Percentiles rank a stretch among this genome's conserved stretches.
phyloP scores from a whole-genome alignment of 2,797 vertebrate species.

The Echeneis naucrates region DNA sequence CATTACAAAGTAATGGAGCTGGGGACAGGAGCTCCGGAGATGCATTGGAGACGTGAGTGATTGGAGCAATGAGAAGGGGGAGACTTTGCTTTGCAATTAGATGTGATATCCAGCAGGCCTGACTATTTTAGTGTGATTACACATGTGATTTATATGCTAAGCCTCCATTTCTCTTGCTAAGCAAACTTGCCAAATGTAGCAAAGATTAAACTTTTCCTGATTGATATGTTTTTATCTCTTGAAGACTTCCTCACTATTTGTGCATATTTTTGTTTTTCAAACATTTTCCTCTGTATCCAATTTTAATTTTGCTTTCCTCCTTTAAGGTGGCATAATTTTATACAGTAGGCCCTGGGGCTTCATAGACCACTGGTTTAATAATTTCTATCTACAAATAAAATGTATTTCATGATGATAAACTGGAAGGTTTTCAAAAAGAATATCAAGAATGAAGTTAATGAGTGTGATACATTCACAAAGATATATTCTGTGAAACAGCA shows the following conservation, averaged over 20 bases:
- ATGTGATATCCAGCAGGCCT: conserved; percentile 53
- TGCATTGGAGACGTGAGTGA: conserved; percentile 46
- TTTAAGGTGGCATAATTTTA: conserved; percentile 1
- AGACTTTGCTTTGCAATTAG: conserved; percentile 60
- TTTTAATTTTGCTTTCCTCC: conserved; percentile 1
- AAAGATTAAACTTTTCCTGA: conserved; percentile 20
- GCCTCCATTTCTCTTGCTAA: conserved; percentile 33
- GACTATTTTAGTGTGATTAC: conserved; percentile 63
- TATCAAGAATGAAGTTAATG: neutral
- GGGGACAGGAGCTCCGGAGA: conserved; percentile 28
- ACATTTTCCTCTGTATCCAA: neutral
- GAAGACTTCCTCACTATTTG: conserved; percentile 8
- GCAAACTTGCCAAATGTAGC: conserved; percentile 41
- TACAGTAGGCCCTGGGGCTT: conserved; percentile 1
- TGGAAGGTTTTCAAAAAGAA: conserved; percentile 22
- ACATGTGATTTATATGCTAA: conserved; percentile 57
- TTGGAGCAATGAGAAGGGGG: conserved; percentile 34
- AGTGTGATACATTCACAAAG: neutral
- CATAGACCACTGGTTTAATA: neutral
- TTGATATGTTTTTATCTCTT: conserved; percentile 10
- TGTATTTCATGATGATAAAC: neutral
- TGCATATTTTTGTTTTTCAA: neutral
- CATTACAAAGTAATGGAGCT: conserved; percentile 39
- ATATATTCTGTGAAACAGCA: neutral
- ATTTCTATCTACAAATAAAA: conserved; percentile 29